Percentiles rank a stretch among this genome's conserved stretches.
These are phyloP conservation scores for Alcedo atthis DNA, from an alignment of 2,797 vertebrate species.

Conservation along the genomic window DNA sequence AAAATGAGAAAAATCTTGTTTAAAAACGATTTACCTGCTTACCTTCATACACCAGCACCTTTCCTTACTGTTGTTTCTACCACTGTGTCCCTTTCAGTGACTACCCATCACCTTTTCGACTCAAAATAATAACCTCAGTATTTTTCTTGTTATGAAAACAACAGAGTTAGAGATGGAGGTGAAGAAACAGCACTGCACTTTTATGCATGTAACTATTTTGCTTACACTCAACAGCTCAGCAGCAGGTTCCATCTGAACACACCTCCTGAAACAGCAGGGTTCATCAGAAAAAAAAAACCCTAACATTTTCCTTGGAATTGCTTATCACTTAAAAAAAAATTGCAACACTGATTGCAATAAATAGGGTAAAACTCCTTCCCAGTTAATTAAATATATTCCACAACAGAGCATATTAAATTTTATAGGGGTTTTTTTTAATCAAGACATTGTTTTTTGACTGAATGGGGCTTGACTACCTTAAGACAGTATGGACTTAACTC, in stretches of 20 bases:
- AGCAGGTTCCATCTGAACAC: not conserved
- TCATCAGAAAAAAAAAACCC: not conserved
- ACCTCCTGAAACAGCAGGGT: not conserved
- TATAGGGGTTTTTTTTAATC: not conserved
- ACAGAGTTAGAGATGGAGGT: not conserved
- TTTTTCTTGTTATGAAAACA: not conserved
- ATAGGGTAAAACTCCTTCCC: not conserved
- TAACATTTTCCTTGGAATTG: not conserved
- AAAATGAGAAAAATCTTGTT: not conserved
- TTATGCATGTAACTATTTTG: not conserved
- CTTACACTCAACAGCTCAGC: not conserved
- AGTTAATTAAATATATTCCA: not conserved
- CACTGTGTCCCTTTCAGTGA: accelerated
- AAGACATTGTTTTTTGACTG: not conserved
- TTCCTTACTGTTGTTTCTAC: accelerated
- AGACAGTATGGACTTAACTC: not conserved
- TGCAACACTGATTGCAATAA: not conserved
- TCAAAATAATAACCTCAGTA: not conserved
- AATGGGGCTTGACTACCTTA: not conserved
- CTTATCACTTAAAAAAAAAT: not conserved
- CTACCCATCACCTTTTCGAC: not conserved
- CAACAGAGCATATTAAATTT: not conserved
- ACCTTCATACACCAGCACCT: not conserved
- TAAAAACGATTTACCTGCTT: not conserved
- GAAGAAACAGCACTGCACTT: not conserved